Conservation (phyloP, 2,888 invertebrate genomes). For the Chesias legatella region DNA sequence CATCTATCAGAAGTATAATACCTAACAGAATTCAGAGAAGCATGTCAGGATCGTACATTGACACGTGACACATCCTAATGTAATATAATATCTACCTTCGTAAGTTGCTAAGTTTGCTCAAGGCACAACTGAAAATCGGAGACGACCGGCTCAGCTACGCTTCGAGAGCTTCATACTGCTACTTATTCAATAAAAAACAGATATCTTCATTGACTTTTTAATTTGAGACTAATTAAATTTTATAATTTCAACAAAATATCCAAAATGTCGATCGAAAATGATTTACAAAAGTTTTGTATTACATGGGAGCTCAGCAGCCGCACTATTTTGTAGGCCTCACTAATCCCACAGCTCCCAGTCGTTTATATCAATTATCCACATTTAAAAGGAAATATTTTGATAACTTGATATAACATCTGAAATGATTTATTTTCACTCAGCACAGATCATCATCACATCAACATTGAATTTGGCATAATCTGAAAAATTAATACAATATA, state of each 20-base stretch:
- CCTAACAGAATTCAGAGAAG: too few relatives aligned
- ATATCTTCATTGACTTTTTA: constrained; percentile 61
- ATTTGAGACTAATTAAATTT: constrained; percentile 66
- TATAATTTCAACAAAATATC: constrained; percentile 41
- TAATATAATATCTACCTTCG: too few relatives aligned
- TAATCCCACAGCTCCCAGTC: constrained; percentile 2
- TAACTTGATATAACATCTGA: constrained; percentile 1
- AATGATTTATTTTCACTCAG: neutral
- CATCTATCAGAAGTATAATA: too few relatives aligned
- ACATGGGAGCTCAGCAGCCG: constrained; percentile 25
- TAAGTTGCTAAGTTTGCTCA: too few relatives aligned
- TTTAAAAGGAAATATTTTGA: neutral
- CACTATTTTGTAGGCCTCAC: constrained; percentile 10
- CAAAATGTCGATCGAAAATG: constrained; percentile 34
- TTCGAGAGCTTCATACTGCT: too few relatives aligned
- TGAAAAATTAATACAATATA: constrained; percentile 2
- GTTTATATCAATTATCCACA: neutral
- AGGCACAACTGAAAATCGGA: too few relatives aligned
- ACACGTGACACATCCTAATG: too few relatives aligned
- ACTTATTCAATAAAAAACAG: constrained; percentile 41
- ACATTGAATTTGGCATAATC: constrained; percentile 8
- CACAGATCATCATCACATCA: constrained; percentile 1
- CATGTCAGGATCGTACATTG: too few relatives aligned
- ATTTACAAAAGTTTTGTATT: constrained; percentile 28
- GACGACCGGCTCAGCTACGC: too few relatives aligned